Percentiles rank a stretch among this genome's conserved stretches.
These are phyloP conservation scores for Paramormyrops kingsleyae DNA, from an alignment of 2,113 vertebrate genomes.

Conservation along the genomic window DNA sequence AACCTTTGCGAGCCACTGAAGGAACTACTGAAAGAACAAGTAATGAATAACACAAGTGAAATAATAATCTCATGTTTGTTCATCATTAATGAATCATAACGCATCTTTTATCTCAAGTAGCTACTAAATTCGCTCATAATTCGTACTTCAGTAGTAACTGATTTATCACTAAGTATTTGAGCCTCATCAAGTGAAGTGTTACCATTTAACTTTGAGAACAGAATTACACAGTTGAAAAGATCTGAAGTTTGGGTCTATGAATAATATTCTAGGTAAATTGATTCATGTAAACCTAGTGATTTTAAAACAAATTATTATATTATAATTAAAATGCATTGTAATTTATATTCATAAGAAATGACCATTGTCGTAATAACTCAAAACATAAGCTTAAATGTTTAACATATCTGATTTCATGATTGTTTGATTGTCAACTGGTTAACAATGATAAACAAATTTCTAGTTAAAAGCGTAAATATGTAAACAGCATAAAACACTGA, in stretches of 20 bases:
- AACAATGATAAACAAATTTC: not conserved
- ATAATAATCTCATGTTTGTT: not conserved
- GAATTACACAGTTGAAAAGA: not conserved
- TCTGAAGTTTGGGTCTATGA: not conserved
- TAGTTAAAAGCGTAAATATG: not conserved
- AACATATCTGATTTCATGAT: not conserved
- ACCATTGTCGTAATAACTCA: not conserved
- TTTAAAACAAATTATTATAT: not conserved
- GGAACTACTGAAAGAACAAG: not conserved
- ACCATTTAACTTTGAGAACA: not conserved
- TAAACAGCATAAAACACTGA: not conserved
- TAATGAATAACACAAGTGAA: not conserved
- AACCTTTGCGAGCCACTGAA: not conserved
- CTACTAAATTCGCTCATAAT: not conserved
- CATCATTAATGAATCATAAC: not conserved
- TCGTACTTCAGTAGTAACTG: not conserved
- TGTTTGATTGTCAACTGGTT: not conserved
- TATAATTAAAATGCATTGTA: not conserved
- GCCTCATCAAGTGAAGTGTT: not conserved
- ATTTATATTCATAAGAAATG: not conserved
- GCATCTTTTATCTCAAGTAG: not conserved
- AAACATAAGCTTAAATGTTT: not conserved
- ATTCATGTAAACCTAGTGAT: not conserved
- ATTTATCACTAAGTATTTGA: not conserved
- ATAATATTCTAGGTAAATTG: not conserved